Evolutionary conservation across 2,888 invertebrate genomes (phyloP), one percentile per base, ranked within the genome.

Genomic region (Watsonalla cultraria): DNA sequence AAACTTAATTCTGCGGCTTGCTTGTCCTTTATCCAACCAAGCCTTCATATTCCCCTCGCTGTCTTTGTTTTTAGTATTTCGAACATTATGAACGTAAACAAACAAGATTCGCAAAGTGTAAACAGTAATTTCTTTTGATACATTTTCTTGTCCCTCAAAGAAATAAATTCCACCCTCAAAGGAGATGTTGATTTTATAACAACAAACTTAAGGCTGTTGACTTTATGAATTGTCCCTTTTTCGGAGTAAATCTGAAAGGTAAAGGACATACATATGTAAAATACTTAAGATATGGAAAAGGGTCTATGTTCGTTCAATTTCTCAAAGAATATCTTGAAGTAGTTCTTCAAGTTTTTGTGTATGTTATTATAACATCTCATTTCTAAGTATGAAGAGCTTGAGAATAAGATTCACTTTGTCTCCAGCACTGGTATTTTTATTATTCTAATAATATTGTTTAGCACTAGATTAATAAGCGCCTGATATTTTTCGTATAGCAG

Each of bases 41-140:
- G 24, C 24, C 24, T 24, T 4, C 24, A 24, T 24, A 4, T 24
- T 24, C 24, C 4, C 24, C 24, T 24, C 24, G 24, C 24, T 4
- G 24, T 24, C 24, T 24, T 24, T 24, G 24, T 24, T 24, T 51
- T 60, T 49, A 54, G 57, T 53, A 49, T 53, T 47, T 51, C 39
- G 59, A 58, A 61, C 45, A 59, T 62, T 57, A 59, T 56, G 56
- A 58, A 46, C 53, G 60, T 60, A 61, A 51, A 54, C 52, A 51
- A 56, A 53, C 57, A 53, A 54, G 54, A 24, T 24, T 15, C 33
- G 35, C 49, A 46, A 50, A 57, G 52, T 51, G 60, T 57, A 65
- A 61, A 62, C 61, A 66, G 59, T 58, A 60, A 65, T 64, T 15
- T 64, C 67, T 64, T 63, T 64, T 67, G 64, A 68, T 62, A 64